Evolutionary conservation across 2,797 vertebrate species (phyloP), one percentile per base, ranked within the genome.

Genomic region (Neosalanx taihuensis): DNA sequence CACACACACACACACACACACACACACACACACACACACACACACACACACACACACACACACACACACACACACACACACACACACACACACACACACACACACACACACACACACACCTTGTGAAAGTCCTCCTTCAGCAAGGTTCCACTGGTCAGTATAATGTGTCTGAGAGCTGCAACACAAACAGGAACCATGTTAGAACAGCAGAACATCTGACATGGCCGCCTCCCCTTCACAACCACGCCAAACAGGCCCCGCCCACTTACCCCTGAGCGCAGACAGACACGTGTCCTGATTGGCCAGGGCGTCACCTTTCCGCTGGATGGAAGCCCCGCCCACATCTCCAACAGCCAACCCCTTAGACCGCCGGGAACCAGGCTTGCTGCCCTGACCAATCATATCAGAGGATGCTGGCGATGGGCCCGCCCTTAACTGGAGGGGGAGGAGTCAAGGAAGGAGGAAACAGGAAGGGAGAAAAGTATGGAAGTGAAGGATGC

Each of bases 41-140:
- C 35, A 37, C 9, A 6, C 35, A 7, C 35, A 7, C 35, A 7
- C 35, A 13, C 59, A 60, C 26, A 60, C 58, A 1, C 58, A 20
- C 10, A 30, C 23, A 30, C 59, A 61, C 23, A 15, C 26, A 26
- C 13, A 9, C 35, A 37, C 35, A 7, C 35, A 37, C 3, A 56
- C 17, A 20, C 5, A 20, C 26, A 37, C n/a, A 31, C 30, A 64
- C 13, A 12, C 37, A 18, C 6, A 13, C 33, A 31, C 64, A 6
- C 20, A 58, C 33, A 63, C 33, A 4, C 13, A 15, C 13, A 56
- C 51, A 37, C 23, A 18, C 46, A 29, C 13, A 97, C 96, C 94
- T 94, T 94, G 83, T 97, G 96, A 18, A 92, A 83, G 13, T 95
- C 94, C 12, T 95, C 95, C 82, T 95, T 95, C 58, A 97, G 84